Percentiles rank a stretch among this genome's conserved stretches.
Conservation (phyloP, 2,113 vertebrate species). For the Gallinago undulata region DNA sequence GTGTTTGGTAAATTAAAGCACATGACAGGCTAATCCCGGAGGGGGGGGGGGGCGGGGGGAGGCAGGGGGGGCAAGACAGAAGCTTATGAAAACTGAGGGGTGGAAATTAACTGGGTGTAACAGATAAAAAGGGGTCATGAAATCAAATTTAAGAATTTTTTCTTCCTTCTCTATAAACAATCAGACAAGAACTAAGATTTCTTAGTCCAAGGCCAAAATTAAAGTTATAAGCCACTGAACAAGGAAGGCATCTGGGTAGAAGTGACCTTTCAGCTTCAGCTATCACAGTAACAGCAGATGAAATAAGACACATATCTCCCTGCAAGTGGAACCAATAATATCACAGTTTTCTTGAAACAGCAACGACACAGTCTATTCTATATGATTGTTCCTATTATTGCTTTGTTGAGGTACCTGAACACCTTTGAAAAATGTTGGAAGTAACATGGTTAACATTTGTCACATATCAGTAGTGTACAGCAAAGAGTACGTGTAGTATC, state of each 20-base stretch:
- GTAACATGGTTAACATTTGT: neutral
- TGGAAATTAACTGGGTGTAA: neutral
- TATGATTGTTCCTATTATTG: neutral
- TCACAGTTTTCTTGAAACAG: neutral
- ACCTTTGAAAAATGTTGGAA: neutral
- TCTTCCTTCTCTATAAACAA: neutral
- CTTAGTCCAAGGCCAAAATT: neutral
- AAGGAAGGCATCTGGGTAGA: neutral
- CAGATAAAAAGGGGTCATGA: neutral
- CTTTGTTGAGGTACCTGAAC: neutral
- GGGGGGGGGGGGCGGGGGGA: too few relatives aligned
- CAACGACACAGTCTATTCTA: neutral
- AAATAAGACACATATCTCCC: neutral
- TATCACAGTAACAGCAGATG: neutral
- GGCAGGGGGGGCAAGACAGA: neutral
- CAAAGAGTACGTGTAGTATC: neutral
- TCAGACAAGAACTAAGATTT: neutral
- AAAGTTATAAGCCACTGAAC: neutral
- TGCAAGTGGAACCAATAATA: neutral
- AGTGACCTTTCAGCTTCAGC: neutral
- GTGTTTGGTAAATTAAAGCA: neutral
- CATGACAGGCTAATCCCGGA: neutral
- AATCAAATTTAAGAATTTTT: neutral
- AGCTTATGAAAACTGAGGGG: neutral
- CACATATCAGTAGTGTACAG: neutral